Base-by-base conservation (phyloP, 2,797 vertebrate genomes). In the Lateolabrax maculatus region DNA sequence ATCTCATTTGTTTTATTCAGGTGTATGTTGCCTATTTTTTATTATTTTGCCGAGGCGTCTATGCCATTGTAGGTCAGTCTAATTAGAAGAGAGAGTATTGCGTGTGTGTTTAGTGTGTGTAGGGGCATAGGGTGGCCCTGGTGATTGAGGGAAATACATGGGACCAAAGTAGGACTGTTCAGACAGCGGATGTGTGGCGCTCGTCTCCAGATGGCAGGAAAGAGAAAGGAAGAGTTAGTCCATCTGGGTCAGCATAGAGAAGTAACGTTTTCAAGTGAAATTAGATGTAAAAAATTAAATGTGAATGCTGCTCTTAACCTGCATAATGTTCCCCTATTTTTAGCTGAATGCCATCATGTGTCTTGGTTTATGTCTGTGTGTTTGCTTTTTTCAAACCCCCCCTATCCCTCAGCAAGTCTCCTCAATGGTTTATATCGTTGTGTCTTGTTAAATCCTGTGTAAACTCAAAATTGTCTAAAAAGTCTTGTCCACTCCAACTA, bases 1-100 rank as follows among this genome's bases (percentile, higher is more conserved):
- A 84, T 90, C 93, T 94, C 92, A 93, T 95, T 95, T 95, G 93
- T 95, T 96, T 96, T 94, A 90, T 95, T 95, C 94, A 94, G 91
- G 93, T 94, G 93, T 90, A 77, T 85, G 89, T 93, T 84, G 89
- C 86, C 90, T 94, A 81, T 77, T 87, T 82, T 79, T 75, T 65
- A 23, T 83, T 81, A 37, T 85, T 87, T 70, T 37, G 83, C 79
- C 9, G 89, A 92, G 89, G 84, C 90, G 88, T 91, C 87, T 90
- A 88, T 90, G 92, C 85, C 91, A 91, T 84, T 87, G 88, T 95
- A 95, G 91, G 92, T 90, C 89, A 94, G 81, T 92, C 71, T 91
- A 92, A 91, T 92, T 87, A 95, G 89, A 89, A 90, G 74, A 85
- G 76, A 41, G 85, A 58, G 65, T 77, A 66, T 15, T 43, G 61